Evolutionary conservation across 2,888 invertebrate genomes (phyloP).

Genomic region (Thalpophila matura): DNA sequence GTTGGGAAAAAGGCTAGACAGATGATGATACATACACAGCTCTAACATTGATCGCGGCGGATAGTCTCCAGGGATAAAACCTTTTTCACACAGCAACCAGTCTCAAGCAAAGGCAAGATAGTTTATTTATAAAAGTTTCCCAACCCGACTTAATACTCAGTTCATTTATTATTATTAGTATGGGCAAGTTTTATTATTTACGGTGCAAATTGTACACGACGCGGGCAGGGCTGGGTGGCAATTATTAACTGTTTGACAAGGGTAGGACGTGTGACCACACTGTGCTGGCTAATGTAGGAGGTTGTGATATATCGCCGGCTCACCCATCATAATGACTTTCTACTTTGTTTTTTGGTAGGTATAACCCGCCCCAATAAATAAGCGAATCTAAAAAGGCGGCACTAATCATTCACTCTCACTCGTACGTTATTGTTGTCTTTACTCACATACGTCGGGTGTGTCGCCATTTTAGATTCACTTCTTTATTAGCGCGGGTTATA

Average conservation of each 20-base stretch:
- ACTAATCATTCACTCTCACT: no score
- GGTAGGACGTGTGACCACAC: conserved; percentile 52
- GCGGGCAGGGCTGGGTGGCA: conserved; percentile 33
- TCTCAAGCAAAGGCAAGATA: background rate
- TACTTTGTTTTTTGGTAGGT: conserved; percentile 58
- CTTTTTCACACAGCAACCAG: background rate
- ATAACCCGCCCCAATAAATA: no score
- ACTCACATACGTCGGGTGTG: no score
- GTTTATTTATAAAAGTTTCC: conserved; percentile 5
- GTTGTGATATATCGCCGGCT: conserved; percentile 41
- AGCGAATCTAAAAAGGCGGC: no score
- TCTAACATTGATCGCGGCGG: background rate
- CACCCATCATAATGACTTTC: conserved; percentile 49
- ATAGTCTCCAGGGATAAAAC: conserved; percentile 3
- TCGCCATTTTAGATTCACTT: no score
- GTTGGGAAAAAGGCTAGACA: no score
- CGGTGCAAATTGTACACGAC: conserved; percentile 46
- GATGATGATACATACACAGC: background rate
- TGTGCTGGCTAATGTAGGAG: conserved; percentile 37
- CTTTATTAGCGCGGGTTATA: no score
- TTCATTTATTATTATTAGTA: conserved; percentile 49
- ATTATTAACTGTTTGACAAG: conserved; percentile 61
- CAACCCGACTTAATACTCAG: background rate
- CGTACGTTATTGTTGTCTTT: no score
- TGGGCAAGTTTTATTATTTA: conserved; percentile 55